Conservation (phyloP, 2,888 invertebrate genomes). For the Phorcus lineatus region DNA sequence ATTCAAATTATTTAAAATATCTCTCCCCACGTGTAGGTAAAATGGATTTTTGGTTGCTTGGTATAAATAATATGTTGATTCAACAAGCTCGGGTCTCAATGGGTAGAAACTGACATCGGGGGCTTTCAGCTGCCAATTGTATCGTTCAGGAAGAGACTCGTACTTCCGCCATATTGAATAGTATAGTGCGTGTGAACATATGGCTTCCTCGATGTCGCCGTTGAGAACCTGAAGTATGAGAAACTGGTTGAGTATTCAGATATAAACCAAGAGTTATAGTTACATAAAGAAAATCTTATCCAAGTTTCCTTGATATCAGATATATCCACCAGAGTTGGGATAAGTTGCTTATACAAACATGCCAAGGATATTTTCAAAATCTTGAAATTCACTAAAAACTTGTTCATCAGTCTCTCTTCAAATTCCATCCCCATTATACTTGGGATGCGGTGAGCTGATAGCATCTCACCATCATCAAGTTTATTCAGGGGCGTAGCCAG, state of each 20-base stretch:
- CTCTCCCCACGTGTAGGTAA: conserved; percentile 81
- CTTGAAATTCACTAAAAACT: too few species aligned
- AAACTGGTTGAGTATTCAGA: neutral
- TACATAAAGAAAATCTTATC: too few species aligned
- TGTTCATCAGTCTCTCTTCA: too few species aligned
- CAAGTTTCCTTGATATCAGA: too few species aligned
- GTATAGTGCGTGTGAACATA: conserved; percentile 81
- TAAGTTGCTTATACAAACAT: too few species aligned
- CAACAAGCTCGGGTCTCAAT: conserved; percentile 81
- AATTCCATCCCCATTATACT: too few species aligned
- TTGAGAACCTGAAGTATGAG: conserved; percentile 76
- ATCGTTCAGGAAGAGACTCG: conserved; percentile 77
- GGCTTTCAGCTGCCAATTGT: conserved; percentile 76
- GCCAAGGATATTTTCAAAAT: too few species aligned
- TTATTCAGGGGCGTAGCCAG: too few species aligned
- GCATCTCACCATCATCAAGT: too few species aligned
- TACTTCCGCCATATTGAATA: conserved; percentile 81
- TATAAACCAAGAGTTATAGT: neutral
- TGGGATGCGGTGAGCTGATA: too few species aligned
- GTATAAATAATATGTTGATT: conserved; percentile 81
- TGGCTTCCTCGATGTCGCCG: conserved; percentile 82
- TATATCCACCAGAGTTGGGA: too few species aligned
- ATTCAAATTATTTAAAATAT: conserved; percentile 79
- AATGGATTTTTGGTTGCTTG: conserved; percentile 82
- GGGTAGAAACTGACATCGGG: conserved; percentile 81